Percentiles rank a stretch among this genome's conserved stretches.
These are phyloP conservation scores for Intellagama lesueurii DNA, from an alignment of 2,797 vertebrate genomes.

Conservation along the genomic window DNA sequence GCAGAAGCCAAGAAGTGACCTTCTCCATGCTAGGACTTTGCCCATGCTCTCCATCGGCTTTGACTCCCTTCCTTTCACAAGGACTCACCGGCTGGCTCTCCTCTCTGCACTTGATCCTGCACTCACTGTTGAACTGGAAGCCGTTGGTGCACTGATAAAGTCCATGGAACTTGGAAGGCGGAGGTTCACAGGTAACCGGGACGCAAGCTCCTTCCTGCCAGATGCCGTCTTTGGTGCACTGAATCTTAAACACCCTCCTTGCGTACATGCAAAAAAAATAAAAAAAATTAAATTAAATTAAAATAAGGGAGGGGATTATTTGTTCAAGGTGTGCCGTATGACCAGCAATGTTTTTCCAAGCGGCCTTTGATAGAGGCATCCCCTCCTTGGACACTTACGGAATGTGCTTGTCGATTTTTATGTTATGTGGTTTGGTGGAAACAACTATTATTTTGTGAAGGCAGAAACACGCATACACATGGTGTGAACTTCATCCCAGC, in stretches of 20 bases:
- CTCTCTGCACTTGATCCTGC: slow-evolving; percentile 89
- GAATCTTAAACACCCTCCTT: slow-evolving; percentile 94
- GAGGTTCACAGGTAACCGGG: slow-evolving; percentile 92
- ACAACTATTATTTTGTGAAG: slow-evolving; percentile 58
- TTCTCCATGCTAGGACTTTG: no score
- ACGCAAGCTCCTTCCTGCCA: slow-evolving; percentile 92
- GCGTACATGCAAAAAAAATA: slow-evolving; percentile 27
- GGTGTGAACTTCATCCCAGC: not conserved
- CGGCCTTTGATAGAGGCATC: not conserved
- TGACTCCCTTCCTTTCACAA: no score
- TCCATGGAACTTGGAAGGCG: slow-evolving; percentile 91
- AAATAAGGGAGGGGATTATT: not conserved
- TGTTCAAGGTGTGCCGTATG: not conserved
- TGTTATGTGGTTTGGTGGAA: slow-evolving; percentile 60
- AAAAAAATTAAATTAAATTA: not conserved
- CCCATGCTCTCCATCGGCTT: no score
- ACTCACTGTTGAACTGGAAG: slow-evolving; percentile 95
- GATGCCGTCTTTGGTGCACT: slow-evolving; percentile 94
- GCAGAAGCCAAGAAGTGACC: not conserved
- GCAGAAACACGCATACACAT: slow-evolving; percentile 11
- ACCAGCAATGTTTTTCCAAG: not conserved
- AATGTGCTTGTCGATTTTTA: slow-evolving; percentile 49
- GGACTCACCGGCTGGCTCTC: slow-evolving; percentile 80
- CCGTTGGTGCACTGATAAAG: slow-evolving; percentile 93
- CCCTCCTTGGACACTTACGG: slow-evolving; percentile 39